Conservation (phyloP, 2,888 invertebrate genomes). For the Caradrina kadenii region DNA sequence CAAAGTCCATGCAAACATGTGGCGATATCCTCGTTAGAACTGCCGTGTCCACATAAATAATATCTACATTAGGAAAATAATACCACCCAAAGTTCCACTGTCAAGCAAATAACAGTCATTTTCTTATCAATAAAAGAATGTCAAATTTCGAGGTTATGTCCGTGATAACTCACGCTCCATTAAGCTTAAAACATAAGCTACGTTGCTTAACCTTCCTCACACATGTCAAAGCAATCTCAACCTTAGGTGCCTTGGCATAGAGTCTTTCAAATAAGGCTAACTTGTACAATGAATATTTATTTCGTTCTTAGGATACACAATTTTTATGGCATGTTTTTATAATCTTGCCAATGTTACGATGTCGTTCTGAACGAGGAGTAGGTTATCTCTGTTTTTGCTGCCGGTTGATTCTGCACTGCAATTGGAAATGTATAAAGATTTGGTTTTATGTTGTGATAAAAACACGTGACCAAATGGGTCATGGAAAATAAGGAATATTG, state of each 20-base stretch:
- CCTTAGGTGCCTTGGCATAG: conserved; percentile 35
- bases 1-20: not conserved
- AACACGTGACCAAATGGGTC: conserved; percentile 11
- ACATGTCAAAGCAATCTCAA: conserved; percentile 41
- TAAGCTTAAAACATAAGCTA: conserved; percentile 71
- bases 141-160: conserved; percentile 76
- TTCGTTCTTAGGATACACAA: conserved; percentile 68
- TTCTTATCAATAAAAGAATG: conserved; percentile 76
- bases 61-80: conserved; percentile 27
- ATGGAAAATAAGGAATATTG: no score
- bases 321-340: conserved; percentile 81
- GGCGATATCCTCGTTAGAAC: not conserved
- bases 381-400: conserved; percentile 52
- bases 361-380: conserved; percentile 60
- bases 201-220: conserved; percentile 53
- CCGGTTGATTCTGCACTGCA: conserved; percentile 46
- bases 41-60: conserved; percentile 2
- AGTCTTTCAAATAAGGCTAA: conserved; percentile 5
- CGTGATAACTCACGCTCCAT: conserved; percentile 75
- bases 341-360: conserved; percentile 76
- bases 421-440: conserved; percentile 44
- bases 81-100: conserved; percentile 30
- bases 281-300: conserved; percentile 70
- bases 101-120: conserved; percentile 65
- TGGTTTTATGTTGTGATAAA: conserved; percentile 31